Evolutionary conservation across 2,888 invertebrate species (phyloP).

Genomic region (Scelioninae gen. 1): DNA sequence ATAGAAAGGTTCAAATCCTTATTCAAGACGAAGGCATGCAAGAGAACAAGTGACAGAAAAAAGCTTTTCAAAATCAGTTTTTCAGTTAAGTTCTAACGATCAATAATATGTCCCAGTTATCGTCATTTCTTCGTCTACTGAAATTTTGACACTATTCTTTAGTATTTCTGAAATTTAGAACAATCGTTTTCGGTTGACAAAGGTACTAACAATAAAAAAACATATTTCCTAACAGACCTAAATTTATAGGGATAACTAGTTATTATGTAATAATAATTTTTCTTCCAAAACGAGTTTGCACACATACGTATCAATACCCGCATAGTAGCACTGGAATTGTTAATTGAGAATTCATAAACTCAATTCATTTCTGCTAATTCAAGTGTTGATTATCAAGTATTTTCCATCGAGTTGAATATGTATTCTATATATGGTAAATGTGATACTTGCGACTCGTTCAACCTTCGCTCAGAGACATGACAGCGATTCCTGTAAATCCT

Average conservation of each 20-base stretch:
- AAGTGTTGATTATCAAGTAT: slow-evolving; percentile 1
- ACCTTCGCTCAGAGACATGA: slow-evolving; percentile 30
- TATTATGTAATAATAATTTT: slow-evolving; percentile 27
- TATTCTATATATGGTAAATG: neutral
- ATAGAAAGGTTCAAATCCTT: slow-evolving; percentile 45
- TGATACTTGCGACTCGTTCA: slow-evolving; percentile 29
- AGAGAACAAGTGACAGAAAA: slow-evolving; percentile 33
- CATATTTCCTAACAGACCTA: neutral
- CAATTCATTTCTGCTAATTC: neutral
- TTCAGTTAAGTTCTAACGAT: slow-evolving; percentile 12
- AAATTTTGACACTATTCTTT: neutral
- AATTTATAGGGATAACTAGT: slow-evolving; percentile 50
- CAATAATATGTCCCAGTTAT: slow-evolving; percentile 8
- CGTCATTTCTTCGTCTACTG: neutral
- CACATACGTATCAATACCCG: slow-evolving; percentile 39
- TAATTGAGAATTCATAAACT: slow-evolving; percentile 33
- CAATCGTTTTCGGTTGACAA: neutral
- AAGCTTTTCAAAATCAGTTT: slow-evolving; percentile 19
- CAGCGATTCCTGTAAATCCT: slow-evolving; percentile 22
- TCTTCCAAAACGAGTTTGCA: slow-evolving; percentile 31
- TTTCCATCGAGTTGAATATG: slow-evolving; percentile 6
- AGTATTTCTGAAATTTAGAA: slow-evolving; percentile 8
- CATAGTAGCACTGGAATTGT: slow-evolving; percentile 33
- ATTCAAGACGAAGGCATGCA: slow-evolving; percentile 50
- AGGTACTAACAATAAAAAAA: neutral